Evolutionary conservation across 2,797 vertebrate species (phyloP).

Genomic region (Betta splendens): DNA sequence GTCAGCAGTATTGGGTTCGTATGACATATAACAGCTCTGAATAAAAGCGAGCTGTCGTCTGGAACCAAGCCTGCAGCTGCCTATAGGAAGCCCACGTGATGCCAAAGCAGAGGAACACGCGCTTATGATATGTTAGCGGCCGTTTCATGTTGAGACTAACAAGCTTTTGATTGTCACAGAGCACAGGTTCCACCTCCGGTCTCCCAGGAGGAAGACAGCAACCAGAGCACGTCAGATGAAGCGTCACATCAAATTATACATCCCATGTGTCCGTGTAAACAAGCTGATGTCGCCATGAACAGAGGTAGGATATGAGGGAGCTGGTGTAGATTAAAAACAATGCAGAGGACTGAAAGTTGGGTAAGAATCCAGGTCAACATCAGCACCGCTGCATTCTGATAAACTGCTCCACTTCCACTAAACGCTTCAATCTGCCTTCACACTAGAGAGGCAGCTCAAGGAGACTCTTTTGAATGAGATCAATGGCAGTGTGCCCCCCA

Average conservation of each 20-base stretch:
- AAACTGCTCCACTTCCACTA: constrained; percentile 9
- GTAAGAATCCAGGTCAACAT: neutral
- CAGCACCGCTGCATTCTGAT: no score
- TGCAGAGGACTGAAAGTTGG: no score
- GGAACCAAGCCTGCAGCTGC: constrained; percentile 6
- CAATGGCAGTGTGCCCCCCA: constrained; percentile 46
- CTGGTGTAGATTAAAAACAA: no score
- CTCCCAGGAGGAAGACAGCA: constrained; percentile 43
- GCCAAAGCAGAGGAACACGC: constrained; percentile 22
- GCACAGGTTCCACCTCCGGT: constrained; percentile 41
- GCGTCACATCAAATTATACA: constrained; percentile 38
- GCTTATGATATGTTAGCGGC: constrained; percentile 17
- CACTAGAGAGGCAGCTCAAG: constrained; percentile 11
- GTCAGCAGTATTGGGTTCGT: no score
- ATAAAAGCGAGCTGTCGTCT: constrained; percentile 33
- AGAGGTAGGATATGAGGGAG: no score
- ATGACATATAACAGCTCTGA: constrained; percentile 17
- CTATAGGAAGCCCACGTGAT: constrained; percentile 19
- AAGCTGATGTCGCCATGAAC: constrained; percentile 28
- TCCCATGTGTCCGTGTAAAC: constrained; percentile 21
- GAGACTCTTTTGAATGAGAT: constrained; percentile 64
- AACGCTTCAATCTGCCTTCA: constrained; percentile 23
- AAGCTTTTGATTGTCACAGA: constrained; percentile 53
- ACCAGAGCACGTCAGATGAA: constrained; percentile 52
- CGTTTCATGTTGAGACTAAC: constrained; percentile 51